Evolutionary conservation across 2,797 vertebrate species (phyloP).

Genomic region (Tympanoctomys barrerae): DNA sequence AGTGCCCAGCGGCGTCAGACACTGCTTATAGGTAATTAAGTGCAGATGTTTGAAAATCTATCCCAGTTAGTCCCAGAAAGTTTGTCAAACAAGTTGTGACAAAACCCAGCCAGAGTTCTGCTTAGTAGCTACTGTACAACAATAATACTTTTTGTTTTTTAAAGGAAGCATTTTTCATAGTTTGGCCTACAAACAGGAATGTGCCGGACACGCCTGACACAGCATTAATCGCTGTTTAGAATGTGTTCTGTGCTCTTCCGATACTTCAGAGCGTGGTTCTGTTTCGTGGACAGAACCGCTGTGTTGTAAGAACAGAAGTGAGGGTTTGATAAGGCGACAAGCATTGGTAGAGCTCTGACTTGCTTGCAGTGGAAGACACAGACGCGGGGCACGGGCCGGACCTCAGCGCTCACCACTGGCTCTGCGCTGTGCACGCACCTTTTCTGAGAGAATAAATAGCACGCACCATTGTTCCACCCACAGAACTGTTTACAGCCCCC

Average conservation of each 20-base stretch:
- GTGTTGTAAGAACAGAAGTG: neutral
- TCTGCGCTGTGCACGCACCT: neutral
- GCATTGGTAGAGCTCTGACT: neutral
- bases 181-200: neutral
- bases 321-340: neutral
- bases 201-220: neutral
- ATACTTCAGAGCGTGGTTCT: neutral
- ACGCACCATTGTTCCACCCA: neutral
- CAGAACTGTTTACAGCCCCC: neutral
- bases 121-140: neutral
- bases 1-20: neutral
- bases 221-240: neutral
- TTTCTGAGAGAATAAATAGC: neutral
- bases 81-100: constrained; percentile 23
- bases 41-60: neutral
- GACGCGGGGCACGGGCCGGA: neutral
- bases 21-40: constrained; percentile 1
- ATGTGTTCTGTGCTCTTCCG: neutral
- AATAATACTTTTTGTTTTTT: neutral
- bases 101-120: constrained; percentile 37
- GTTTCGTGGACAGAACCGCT: neutral
- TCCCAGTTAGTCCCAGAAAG: neutral
- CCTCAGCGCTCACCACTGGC: neutral
- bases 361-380: neutral
- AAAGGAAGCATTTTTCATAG: neutral